Conservation (phyloP, 2,888 invertebrate species). For the Caenorhabditis sp. region DNA sequence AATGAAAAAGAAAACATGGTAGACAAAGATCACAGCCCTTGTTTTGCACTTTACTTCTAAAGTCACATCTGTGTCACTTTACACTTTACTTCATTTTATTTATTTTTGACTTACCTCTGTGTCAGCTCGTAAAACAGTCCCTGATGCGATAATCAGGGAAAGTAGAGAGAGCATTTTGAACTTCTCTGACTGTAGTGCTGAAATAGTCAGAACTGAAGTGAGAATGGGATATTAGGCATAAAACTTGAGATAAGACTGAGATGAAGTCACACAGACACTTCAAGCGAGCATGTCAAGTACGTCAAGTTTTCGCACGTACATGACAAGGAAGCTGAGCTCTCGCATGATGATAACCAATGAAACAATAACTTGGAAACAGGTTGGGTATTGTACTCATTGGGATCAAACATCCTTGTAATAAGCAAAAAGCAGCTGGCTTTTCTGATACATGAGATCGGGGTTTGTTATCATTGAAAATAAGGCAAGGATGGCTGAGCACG, state of each 20-base stretch:
- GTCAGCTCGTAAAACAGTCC: slow-evolving; percentile 77
- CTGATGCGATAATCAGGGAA: slow-evolving; percentile 77
- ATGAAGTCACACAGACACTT: too few relatives aligned
- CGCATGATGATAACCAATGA: background rate
- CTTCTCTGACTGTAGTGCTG: background rate
- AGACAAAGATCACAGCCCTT: too few relatives aligned
- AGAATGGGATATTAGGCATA: too few relatives aligned
- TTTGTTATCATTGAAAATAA: slow-evolving; percentile 51
- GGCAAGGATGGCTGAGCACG: slow-evolving; percentile 49
- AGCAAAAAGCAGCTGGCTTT: slow-evolving; percentile 9
- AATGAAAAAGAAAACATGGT: too few relatives aligned
- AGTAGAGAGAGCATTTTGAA: slow-evolving; percentile 75
- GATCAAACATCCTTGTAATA: slow-evolving; percentile 1
- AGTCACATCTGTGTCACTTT: too few relatives aligned
- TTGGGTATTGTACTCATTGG: background rate
- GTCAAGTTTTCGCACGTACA: background rate
- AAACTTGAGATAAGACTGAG: too few relatives aligned
- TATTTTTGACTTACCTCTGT: slow-evolving; percentile 72
- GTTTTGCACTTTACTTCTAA: too few relatives aligned
- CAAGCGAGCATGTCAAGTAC: background rate
- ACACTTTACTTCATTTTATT: too few relatives aligned
- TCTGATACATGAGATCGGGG: slow-evolving; percentile 7
- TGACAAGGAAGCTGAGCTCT: slow-evolving; percentile 1
- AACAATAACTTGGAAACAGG: slow-evolving; percentile 4
- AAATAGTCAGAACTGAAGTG: background rate